Conservation (phyloP, 2,113 vertebrate genomes). For the Athene cunicularia region DNA sequence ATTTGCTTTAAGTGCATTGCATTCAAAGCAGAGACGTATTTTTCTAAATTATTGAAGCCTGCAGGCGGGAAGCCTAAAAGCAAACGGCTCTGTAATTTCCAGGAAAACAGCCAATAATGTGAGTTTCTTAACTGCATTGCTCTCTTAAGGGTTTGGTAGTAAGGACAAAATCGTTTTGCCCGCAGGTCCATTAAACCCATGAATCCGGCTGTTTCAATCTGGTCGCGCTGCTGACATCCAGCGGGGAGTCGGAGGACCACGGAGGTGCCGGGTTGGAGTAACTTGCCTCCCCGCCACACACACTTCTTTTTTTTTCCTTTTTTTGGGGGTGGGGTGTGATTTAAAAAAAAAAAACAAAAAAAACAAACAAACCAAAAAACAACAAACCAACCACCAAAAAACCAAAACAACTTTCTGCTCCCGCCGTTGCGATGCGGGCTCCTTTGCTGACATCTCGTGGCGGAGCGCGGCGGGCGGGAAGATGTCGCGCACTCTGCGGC, state of each 20-base stretch:
- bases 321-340: no score
- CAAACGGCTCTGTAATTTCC: slow-evolving; percentile 52
- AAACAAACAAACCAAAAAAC: no score
- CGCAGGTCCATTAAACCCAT: background rate
- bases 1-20: background rate
- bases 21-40: background rate
- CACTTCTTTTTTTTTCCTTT: no score
- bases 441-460: slow-evolving; percentile 41
- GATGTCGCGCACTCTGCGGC: no score
- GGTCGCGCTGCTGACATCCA: slow-evolving; percentile 27
- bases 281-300: no score
- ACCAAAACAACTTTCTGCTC: no score
- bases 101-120: slow-evolving; percentile 42
- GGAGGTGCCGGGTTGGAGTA: fast-evolving
- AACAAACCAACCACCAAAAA: no score
- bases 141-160: background rate
- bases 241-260: background rate
- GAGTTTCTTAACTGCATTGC: background rate
- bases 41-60: slow-evolving; percentile 44
- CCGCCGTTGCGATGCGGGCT: fast-evolving
- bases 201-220: background rate
- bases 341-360: no score
- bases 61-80: slow-evolving; percentile 44
- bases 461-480: background rate
- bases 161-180: background rate